Conservation (phyloP, 2,797 vertebrate species). For the Xerus rutilus region DNA sequence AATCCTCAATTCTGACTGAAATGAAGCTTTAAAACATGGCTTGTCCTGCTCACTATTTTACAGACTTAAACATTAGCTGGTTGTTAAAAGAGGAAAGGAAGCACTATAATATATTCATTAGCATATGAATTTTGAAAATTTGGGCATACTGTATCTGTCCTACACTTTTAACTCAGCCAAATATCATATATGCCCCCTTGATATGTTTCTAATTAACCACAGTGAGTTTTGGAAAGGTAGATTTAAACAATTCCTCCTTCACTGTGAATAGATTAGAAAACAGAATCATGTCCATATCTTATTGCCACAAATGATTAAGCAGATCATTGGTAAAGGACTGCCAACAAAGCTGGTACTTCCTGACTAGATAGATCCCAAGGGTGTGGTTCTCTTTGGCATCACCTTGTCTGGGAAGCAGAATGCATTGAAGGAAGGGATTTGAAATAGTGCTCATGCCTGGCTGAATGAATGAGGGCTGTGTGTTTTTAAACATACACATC, state of each 20-base stretch:
- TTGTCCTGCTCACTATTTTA: background rate
- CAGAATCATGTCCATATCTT: background rate
- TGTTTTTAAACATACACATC: background rate
- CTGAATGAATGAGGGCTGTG: background rate
- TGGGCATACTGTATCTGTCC: background rate
- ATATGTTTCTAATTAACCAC: background rate
- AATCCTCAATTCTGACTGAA: slow-evolving; percentile 14
- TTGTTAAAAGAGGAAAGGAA: background rate
- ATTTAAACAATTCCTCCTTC: background rate
- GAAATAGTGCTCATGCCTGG: background rate
- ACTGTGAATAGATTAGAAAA: background rate
- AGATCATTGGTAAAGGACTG: background rate
- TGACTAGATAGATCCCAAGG: background rate
- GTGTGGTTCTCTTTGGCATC: background rate
- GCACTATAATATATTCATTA: background rate
- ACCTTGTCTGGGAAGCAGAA: background rate
- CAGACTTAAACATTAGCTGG: slow-evolving; percentile 17
- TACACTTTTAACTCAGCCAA: background rate
- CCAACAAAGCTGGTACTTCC: background rate
- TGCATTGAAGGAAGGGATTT: background rate
- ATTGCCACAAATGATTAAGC: background rate
- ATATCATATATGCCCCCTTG: background rate
- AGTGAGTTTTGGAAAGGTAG: slow-evolving; percentile 12
- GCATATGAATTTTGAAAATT: slow-evolving; percentile 10
- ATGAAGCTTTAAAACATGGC: background rate